Evolutionary conservation across 64 coral and sea anemone genomes (phyloP).

Genomic region (Pocillopora damicornis): DNA sequence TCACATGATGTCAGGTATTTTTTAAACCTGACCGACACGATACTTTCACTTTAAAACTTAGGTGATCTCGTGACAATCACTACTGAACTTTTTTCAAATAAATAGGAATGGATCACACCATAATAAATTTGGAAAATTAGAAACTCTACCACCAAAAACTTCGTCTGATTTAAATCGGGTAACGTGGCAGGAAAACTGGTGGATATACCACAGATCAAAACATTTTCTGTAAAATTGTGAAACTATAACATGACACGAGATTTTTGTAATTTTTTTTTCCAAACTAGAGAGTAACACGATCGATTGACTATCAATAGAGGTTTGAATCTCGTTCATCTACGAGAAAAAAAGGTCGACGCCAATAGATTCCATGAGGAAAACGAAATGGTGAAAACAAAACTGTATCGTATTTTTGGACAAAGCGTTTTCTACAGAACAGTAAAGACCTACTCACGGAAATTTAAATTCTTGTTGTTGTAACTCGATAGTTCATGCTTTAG

Average conservation of each 20-base stretch:
- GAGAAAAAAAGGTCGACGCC: background rate
- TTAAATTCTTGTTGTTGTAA: constrained; percentile 9
- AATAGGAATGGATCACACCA: background rate
- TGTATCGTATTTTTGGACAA: background rate
- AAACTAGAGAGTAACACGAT: no score
- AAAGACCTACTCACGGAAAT: no score
- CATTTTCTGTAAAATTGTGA: background rate
- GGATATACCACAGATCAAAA: background rate
- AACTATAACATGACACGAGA: background rate
- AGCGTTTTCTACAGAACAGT: background rate
- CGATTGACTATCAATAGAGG: background rate
- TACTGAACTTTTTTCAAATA: constrained; percentile 12
- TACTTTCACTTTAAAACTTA: background rate
- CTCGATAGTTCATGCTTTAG: constrained; percentile 9
- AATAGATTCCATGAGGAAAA: background rate
- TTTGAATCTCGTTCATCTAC: background rate
- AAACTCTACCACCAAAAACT: background rate
- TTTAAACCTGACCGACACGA: background rate
- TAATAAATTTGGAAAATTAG: background rate
- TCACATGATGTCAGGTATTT: background rate
- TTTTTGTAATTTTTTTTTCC: no score
- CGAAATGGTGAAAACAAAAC: background rate
- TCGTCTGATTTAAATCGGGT: background rate
- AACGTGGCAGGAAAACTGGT: constrained; percentile 31
- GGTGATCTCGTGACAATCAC: background rate